A percentile compares a stretch with the other conserved stretches of the same genome.
These are phyloP conservation scores for Drosophila birchii DNA, from an alignment of 2,888 invertebrate genomes.

Conservation along the genomic window DNA sequence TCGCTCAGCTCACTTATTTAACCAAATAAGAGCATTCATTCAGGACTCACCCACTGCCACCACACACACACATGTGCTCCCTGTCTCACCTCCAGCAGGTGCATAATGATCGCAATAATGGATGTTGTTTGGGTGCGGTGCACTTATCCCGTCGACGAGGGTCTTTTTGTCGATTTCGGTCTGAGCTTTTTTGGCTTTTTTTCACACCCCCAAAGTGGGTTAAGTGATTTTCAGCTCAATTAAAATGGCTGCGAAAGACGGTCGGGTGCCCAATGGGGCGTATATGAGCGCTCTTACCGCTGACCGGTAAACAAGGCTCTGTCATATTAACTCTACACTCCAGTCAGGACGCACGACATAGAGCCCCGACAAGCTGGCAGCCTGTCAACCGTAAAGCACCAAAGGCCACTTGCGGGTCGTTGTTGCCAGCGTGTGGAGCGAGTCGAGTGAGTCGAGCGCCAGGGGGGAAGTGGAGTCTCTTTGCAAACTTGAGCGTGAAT, in stretches of 20 bases:
- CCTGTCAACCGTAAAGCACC: constrained; percentile 58
- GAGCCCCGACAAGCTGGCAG: constrained; percentile 51
- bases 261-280: constrained; percentile 59
- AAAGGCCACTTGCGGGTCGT: constrained; percentile 55
- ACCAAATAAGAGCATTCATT: constrained; percentile 34
- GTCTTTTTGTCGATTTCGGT: constrained; percentile 1
- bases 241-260: constrained; percentile 66
- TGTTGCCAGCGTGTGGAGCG: constrained; percentile 25
- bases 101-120: constrained; percentile 52
- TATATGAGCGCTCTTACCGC: constrained; percentile 56
- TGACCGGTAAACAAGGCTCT: constrained; percentile 60
- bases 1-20: constrained; percentile 16
- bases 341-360: constrained; percentile 24
- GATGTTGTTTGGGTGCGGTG: constrained; percentile 20
- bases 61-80: constrained; percentile 17
- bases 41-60: constrained; percentile 6
- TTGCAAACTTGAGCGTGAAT: constrained; percentile 67
- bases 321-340: constrained; percentile 69
- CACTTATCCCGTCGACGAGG: neutral
- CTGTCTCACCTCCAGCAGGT: constrained; percentile 9
- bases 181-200: constrained; percentile 28
- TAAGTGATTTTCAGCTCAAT: constrained; percentile 81
- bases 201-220: constrained; percentile 61
- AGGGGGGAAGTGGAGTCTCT: constrained; percentile 29
- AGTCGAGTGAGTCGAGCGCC: neutral